phyloP scores from a whole-genome alignment of 1,140 invertebrate genomes.

The Neuroterus valhalla region DNA sequence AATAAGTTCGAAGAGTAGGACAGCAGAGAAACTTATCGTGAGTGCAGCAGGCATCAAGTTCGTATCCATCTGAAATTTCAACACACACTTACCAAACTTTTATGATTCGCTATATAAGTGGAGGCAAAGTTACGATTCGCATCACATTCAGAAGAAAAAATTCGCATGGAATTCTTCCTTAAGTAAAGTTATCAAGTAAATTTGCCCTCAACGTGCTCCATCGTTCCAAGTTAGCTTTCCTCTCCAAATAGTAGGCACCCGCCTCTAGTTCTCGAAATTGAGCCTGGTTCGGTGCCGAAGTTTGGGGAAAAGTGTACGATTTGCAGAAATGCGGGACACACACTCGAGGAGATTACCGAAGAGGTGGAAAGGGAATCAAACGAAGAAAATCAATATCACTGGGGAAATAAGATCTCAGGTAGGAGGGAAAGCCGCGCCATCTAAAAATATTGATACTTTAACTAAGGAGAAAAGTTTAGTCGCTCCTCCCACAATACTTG shows the following conservation, averaged over 20 bases:
- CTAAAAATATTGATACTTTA: conserved; percentile 68
- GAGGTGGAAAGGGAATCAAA: conserved; percentile 11
- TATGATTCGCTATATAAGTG: neutral
- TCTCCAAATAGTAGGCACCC: conserved; percentile 20
- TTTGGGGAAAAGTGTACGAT: conserved; percentile 23
- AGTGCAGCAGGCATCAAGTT: too few relatives aligned
- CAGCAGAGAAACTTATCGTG: too few relatives aligned
- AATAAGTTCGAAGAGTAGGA: too few relatives aligned
- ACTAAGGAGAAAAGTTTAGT: conserved; percentile 64
- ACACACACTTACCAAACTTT: neutral
- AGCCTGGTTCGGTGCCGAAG: conserved; percentile 17
- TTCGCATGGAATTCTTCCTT: neutral
- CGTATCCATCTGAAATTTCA: too few relatives aligned
- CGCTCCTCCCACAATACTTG: conserved; percentile 25
- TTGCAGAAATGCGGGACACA: conserved; percentile 29
- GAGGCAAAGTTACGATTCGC: conserved; percentile 4
- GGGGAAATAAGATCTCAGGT: conserved; percentile 56
- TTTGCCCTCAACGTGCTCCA: conserved; percentile 19
- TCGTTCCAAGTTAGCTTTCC: conserved; percentile 14
- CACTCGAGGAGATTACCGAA: conserved; percentile 25
- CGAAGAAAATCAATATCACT: conserved; percentile 25
- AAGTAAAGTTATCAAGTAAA: conserved; percentile 27
- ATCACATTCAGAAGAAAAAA: conserved; percentile 2
- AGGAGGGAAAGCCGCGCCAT: conserved; percentile 55
- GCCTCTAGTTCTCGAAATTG: conserved; percentile 12